Percentiles rank a stretch among this genome's conserved stretches.
Evolutionary conservation across 2,888 invertebrate species (phyloP).

Genomic region (Muschampia plurimacula): DNA sequence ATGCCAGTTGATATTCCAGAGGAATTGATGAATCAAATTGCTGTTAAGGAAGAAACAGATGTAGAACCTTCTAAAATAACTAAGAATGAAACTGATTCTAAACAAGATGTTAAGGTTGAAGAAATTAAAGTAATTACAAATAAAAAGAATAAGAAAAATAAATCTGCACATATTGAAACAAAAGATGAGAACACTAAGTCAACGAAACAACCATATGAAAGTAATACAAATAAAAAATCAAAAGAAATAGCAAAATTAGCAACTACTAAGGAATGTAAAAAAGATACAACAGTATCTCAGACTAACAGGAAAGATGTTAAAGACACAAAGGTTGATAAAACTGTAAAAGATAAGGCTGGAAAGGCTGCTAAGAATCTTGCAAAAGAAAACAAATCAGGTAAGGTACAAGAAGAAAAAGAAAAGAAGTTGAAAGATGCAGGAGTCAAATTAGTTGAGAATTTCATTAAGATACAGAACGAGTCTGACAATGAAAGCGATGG

Average conservation of each 20-base stretch:
- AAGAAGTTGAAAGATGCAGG: conserved; percentile 60
- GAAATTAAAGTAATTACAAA: conserved; percentile 23
- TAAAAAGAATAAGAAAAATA: conserved; percentile 39
- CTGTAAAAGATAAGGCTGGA: conserved; percentile 40
- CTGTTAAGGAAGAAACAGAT: conserved; percentile 44
- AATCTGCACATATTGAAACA: conserved; percentile 32
- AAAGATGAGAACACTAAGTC: conserved; percentile 37
- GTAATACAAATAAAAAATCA: background rate
- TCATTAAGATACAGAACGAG: conserved; percentile 59
- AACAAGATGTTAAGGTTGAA: conserved; percentile 46
- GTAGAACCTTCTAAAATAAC: conserved; percentile 34
- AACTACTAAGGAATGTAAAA: background rate
- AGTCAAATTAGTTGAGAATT: conserved; percentile 62
- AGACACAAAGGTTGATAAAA: conserved; percentile 35
- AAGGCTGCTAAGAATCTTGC: conserved; percentile 36
- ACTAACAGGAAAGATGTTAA: conserved; percentile 1
- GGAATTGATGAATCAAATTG: conserved; percentile 51
- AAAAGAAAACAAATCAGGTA: conserved; percentile 32
- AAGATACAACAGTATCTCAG: conserved; percentile 3
- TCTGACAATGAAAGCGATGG: conserved; percentile 63
- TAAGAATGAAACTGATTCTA: conserved; percentile 40
- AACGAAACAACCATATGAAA: conserved; percentile 4
- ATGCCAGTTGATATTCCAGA: conserved; percentile 79
- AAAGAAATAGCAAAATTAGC: background rate
- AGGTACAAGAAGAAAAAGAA: conserved; percentile 56